Percentiles rank a stretch among this genome's conserved stretches.
Evolutionary conservation across 2,888 invertebrate species (phyloP).

Genomic region (Macroteleia sp.): DNA sequence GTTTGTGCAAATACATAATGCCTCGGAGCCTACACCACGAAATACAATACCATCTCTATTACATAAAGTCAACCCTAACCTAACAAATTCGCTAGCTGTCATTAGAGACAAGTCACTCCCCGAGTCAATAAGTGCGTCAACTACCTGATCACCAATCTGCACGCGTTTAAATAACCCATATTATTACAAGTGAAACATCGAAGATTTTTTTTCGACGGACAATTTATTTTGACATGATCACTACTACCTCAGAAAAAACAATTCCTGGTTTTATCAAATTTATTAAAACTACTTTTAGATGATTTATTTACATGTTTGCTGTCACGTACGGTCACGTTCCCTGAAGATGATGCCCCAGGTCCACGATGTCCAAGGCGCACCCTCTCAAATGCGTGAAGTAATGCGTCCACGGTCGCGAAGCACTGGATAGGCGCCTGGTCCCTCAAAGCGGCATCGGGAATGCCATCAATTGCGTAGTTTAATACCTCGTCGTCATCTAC

Average conservation of each 20-base stretch:
- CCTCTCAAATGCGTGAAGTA: too few species aligned
- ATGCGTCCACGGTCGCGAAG: background rate
- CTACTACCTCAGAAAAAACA: too few species aligned
- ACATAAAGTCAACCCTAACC: background rate
- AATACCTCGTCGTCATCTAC: background rate
- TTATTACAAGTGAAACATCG: too few species aligned
- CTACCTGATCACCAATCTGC: background rate
- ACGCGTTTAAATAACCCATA: conserved; percentile 4
- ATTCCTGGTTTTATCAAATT: too few species aligned
- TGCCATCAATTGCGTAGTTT: background rate
- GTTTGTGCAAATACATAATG: background rate
- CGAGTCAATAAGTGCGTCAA: conserved; percentile 13
- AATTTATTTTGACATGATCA: too few species aligned
- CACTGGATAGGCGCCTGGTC: background rate
- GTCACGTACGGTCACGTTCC: too few species aligned
- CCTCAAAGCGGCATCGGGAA: background rate
- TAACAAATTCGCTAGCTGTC: conserved; percentile 1
- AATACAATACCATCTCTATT: background rate
- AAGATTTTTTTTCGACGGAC: too few species aligned
- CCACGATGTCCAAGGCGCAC: too few species aligned
- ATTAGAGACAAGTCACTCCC: conserved; percentile 23
- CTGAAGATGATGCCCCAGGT: too few species aligned
- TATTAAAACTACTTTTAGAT: too few species aligned
- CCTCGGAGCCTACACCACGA: conserved; percentile 6
- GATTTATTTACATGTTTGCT: too few species aligned